These are phyloP conservation scores for Meles meles DNA, from an alignment of 2,113 vertebrate genomes.

Conservation along the genomic window DNA sequence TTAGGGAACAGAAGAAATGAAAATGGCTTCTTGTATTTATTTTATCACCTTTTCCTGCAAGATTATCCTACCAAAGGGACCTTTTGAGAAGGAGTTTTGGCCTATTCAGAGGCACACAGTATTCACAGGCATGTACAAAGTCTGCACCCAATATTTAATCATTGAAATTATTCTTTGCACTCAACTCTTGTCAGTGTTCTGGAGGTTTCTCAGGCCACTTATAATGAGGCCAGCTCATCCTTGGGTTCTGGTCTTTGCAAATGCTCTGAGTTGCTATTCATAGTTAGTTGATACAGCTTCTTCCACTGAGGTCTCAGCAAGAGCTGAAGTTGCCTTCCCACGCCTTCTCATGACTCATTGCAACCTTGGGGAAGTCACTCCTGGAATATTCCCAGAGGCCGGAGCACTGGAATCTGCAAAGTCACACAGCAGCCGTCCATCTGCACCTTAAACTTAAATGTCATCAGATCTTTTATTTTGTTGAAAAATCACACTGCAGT, in stretches of 20 bases:
- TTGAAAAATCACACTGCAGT: background rate
- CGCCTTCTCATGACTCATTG: background rate
- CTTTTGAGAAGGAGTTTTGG: background rate
- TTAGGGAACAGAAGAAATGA: conserved; percentile 18
- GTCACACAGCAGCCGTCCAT: background rate
- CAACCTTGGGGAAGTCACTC: background rate
- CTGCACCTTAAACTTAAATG: background rate
- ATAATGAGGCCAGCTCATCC: background rate
- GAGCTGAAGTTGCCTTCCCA: background rate
- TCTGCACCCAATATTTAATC: background rate
- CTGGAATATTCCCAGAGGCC: background rate
- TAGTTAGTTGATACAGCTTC: background rate
- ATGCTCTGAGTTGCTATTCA: background rate
- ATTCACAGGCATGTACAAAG: background rate
- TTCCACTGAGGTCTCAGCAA: background rate
- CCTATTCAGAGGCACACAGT: background rate
- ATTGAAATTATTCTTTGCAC: conserved; percentile 11
- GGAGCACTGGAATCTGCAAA: background rate
- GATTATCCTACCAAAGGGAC: background rate
- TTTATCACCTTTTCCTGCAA: background rate
- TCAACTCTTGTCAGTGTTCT: background rate
- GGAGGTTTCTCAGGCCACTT: background rate
- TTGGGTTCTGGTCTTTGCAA: background rate
- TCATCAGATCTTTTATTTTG: background rate
- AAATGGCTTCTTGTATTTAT: conserved; percentile 4